Conservation (phyloP, 2,888 invertebrate genomes). For the Papilio gigon region DNA sequence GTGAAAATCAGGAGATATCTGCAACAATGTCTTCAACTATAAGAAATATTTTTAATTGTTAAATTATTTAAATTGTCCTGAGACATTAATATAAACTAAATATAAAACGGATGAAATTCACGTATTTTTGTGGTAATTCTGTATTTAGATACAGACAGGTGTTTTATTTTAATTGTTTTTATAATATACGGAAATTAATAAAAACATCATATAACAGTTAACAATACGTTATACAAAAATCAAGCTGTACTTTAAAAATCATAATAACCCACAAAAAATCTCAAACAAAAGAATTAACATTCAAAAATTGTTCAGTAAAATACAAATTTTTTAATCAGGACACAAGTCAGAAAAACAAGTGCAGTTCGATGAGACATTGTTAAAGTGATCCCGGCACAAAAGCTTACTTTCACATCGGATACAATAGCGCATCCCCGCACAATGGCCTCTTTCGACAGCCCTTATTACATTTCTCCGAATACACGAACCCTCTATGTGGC, state of each 20-base stretch:
- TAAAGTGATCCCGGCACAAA: conserved; percentile 16
- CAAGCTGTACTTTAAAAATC: conserved; percentile 15
- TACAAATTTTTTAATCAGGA: conserved; percentile 10
- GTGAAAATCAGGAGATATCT: neutral
- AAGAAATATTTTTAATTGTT: no score
- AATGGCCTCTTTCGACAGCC: conserved; percentile 40
- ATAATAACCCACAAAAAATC: conserved; percentile 32
- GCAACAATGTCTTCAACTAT: neutral
- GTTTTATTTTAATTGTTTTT: no score
- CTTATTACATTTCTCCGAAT: conserved; percentile 41
- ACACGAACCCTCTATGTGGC: conserved; percentile 43
- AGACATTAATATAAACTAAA: no score
- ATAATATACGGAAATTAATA: neutral
- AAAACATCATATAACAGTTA: neutral
- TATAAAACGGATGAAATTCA: no score
- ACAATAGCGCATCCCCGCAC: conserved; percentile 38
- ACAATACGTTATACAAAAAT: neutral
- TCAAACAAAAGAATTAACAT: conserved; percentile 44
- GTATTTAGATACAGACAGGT: no score
- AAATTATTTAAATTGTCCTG: no score
- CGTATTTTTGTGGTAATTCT: no score
- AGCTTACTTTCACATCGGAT: conserved; percentile 24
- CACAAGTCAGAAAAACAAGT: conserved; percentile 13
- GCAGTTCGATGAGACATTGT: conserved; percentile 11
- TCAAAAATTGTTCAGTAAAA: conserved; percentile 5